Evolutionary conservation across 1,140 invertebrate genomes (phyloP), one percentile per base, ranked within the genome.

Genomic region (Lineus longissimus): DNA sequence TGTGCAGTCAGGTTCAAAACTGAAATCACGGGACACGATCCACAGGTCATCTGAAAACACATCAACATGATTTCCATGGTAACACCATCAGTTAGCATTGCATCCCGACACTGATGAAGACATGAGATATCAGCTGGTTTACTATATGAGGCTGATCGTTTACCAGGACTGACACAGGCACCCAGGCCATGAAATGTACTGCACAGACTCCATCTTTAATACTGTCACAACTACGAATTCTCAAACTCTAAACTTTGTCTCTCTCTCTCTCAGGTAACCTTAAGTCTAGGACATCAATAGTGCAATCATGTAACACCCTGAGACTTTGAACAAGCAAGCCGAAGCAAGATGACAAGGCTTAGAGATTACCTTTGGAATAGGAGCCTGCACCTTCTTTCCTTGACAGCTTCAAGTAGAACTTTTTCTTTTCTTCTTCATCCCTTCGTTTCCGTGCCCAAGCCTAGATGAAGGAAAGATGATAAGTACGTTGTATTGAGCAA

Each of bases 41-140:
- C 75, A 76, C 25, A 76, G 40, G 60, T 76, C 75, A 70, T 75
- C 75, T 76, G 61, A 23, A 73, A 57, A 22, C n/a, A n/a, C n/a
- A n/a, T n/a, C n/a, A n/a, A n/a, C n/a, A n/a, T n/a, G 47, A 22
- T 36, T 36, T 36, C 4, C 33, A 36, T 7, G 4, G 33, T 36
- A 36, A 4, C 15, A 15, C 15, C 4, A 36, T 7, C 33, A 4
- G 33, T 36, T 4, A 36, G 15, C 4, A 7, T 36, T 36, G n/a
- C n/a, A n/a, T 36, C 33, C 6, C 33, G 33, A 36, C 15, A 15
- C 33, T 36, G 15, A 36, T 7, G 15, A 15, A 7, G 4, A 15
- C 6, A 4, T 4, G 15, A 36, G 15, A 7, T 36, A 36, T 36
- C 33, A 36, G 4, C 15, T 36, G 33, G 33, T 36, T 36, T 36